Conservation (phyloP, 1,140 invertebrate species). For the Whitmania pigra region DNA sequence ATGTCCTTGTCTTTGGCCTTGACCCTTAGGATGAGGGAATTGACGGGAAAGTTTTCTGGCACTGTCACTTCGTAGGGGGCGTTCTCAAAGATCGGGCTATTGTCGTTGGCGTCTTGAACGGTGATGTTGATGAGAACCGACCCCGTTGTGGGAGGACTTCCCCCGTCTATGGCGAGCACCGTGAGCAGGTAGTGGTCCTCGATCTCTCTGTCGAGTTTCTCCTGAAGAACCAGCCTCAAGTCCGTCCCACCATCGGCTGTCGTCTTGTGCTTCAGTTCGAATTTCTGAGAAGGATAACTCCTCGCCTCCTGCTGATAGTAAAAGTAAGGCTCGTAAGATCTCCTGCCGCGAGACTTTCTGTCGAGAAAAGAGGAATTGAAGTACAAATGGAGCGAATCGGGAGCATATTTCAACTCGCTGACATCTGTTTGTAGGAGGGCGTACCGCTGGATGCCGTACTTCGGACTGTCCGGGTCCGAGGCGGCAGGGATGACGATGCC, state of each 20-base stretch:
- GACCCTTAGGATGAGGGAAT: conserved; percentile 66
- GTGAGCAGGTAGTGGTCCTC: conserved; percentile 54
- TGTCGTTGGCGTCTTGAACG: conserved; percentile 37
- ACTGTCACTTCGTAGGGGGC: conserved; percentile 50
- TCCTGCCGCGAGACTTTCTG: neutral
- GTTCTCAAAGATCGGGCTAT: conserved; percentile 41
- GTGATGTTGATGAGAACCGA: conserved; percentile 61
- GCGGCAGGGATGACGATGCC: conserved; percentile 48
- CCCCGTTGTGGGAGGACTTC: conserved; percentile 64
- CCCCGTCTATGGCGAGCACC: conserved; percentile 59
- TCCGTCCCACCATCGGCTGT: conserved; percentile 21
- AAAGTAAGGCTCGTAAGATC: neutral
- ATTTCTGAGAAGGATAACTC: conserved; percentile 14
- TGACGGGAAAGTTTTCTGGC: conserved; percentile 72
- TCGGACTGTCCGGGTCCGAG: conserved; percentile 17
- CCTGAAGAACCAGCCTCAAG: conserved; percentile 15
- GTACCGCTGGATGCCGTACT: conserved; percentile 17
- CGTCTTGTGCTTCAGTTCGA: conserved; percentile 17
- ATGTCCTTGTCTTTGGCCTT: conserved; percentile 46
- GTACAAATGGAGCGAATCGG: neutral
- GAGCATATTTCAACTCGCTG: neutral
- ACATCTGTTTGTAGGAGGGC: neutral
- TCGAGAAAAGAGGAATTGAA: neutral
- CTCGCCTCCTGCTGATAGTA: neutral
- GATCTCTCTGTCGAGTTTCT: conserved; percentile 20